Evolutionary conservation across 2,113 vertebrate species (phyloP), one percentile per base, ranked within the genome.

Genomic region (Ceyx cyanopectus): DNA sequence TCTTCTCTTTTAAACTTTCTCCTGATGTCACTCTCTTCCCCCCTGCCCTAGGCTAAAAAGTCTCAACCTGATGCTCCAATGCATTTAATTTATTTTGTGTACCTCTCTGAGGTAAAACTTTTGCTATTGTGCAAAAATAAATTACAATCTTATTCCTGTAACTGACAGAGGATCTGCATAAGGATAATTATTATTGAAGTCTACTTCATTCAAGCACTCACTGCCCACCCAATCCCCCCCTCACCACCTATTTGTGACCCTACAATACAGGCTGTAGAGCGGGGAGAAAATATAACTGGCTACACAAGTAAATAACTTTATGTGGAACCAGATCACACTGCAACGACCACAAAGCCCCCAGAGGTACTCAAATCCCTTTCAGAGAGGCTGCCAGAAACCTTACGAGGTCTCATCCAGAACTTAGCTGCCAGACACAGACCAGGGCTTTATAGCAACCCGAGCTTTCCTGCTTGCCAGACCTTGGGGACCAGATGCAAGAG

Each of bases 381-480:
- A 90, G 63, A 78, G 45, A 82, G 40, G 50, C 45, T 94, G 75
- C 79, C 85, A 90, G 75, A 87, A 87, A 12, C 45, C 26, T 81
- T 78, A 34, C 66, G 50, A 79, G 57, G 45, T 95, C 75, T 87
- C 85, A 80, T 82, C 50, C 85, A 91, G 78, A 89, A 61, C 27
- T 45, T 48, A 37, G 58, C 60, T 85, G 54, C 63, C 50, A 66
- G 82, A 90, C 29, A 90, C 58, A 82, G 54, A 73, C 15, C 20
- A 45, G 27, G 45, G 79, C 79, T 85, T 85, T 62, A 58, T 14
- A 90, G 75, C 76, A 90, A 77, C 24, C 22, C 2, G 0, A 90
- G 83, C 56, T 37, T 87, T 87, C n/a, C 75, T 85, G 62, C 70
- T 79, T 61, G 60, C 67, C 58, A 85, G 60, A 24, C 56, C 10